phyloP scores from a whole-genome alignment of 1,140 invertebrate species.

The Leptinotarsa defecta region DNA sequence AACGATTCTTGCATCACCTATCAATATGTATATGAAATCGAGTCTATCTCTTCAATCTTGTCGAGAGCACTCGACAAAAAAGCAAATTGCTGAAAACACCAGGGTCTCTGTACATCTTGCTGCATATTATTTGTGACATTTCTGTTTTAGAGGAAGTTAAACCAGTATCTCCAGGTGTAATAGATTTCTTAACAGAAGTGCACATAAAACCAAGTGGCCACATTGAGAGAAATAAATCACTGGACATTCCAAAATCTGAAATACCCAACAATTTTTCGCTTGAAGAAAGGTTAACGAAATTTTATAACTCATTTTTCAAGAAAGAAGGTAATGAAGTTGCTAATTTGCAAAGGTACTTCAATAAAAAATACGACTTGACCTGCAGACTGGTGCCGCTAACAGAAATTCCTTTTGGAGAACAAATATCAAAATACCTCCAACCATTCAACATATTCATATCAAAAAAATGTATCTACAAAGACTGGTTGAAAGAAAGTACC shows the following conservation, averaged over 20 bases:
- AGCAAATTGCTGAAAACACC: too few species aligned
- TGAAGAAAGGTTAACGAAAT: not conserved
- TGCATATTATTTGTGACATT: not conserved
- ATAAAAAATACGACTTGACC: constrained; percentile 25
- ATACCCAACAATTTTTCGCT: not conserved
- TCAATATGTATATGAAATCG: too few species aligned
- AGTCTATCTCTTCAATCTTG: too few species aligned
- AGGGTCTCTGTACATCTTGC: constrained; percentile 1
- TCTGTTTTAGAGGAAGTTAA: constrained; percentile 47
- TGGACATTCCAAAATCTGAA: not conserved
- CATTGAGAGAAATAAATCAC: not conserved
- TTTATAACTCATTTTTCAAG: not conserved
- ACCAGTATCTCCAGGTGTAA: constrained; percentile 45
- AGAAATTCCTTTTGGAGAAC: constrained; percentile 18
- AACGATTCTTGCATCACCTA: too few species aligned
- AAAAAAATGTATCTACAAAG: constrained; percentile 29
- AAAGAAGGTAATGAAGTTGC: not conserved
- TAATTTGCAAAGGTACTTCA: constrained; percentile 18
- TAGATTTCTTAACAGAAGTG: constrained; percentile 54
- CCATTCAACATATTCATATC: constrained; percentile 42
- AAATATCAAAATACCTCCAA: constrained; percentile 19
- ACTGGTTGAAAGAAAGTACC: constrained; percentile 1
- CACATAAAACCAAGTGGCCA: constrained; percentile 38
- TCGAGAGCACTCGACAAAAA: too few species aligned
- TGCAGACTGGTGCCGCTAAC: constrained; percentile 37